phyloP scores from a whole-genome alignment of 1,140 invertebrate species.

The Heliothis subflexa region DNA sequence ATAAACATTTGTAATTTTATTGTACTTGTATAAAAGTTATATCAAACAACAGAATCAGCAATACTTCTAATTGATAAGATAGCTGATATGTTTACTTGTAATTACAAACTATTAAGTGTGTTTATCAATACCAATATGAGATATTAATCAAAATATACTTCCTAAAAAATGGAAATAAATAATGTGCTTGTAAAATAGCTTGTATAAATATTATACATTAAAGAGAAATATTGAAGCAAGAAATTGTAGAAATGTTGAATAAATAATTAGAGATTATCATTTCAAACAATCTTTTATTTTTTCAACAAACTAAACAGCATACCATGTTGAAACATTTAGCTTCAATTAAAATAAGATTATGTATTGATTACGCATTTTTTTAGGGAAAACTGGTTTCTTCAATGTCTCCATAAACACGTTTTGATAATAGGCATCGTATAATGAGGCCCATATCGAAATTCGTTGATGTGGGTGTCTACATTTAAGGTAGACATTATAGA shows the following conservation, averaged over 20 bases:
- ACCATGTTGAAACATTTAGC: constrained; percentile 11
- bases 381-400: constrained; percentile 23
- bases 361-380: constrained; percentile 36
- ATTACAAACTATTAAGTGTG: too few species aligned
- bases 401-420: constrained; percentile 26
- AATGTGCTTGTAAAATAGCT: too few species aligned
- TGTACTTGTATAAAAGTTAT: too few species aligned
- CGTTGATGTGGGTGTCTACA: neutral
- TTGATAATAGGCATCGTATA: constrained; percentile 6
- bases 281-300: neutral
- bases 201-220: too few species aligned
- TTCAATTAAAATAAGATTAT: constrained; percentile 26
- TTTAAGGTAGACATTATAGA: neutral
- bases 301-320: neutral
- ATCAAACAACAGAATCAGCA: too few species aligned
- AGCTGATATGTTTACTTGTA: too few species aligned
- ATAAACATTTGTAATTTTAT: too few species aligned
- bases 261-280: neutral
- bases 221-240: neutral
- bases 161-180: too few species aligned
- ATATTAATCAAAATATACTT: too few species aligned
- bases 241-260: neutral
- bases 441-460: neutral
- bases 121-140: too few species aligned
- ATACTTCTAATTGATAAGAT: too few species aligned